Percentiles rank a stretch among this genome's conserved stretches.
These are phyloP conservation scores for Plumapathes pennacea DNA, from an alignment of 92 coral and sea anemone species.

Conservation along the genomic window DNA sequence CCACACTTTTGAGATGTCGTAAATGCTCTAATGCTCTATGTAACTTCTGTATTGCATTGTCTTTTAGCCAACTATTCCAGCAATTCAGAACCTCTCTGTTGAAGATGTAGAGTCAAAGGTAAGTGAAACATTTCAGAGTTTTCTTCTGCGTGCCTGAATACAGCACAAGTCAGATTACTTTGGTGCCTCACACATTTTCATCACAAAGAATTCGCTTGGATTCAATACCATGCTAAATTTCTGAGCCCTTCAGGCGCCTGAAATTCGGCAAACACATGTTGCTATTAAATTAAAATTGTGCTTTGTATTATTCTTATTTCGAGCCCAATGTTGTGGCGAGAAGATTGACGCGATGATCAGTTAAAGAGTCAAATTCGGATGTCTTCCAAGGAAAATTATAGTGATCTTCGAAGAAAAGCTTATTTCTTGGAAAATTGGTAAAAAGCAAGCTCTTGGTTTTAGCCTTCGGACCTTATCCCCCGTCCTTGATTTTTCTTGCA, in stretches of 20 bases:
- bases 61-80: slow-evolving; percentile 52
- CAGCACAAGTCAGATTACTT: not conserved
- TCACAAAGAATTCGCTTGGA: not conserved
- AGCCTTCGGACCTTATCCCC: not conserved
- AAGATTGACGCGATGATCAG: no score
- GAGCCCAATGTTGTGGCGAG: no score
- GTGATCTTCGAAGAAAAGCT: no score
- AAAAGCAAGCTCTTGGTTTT: not conserved
- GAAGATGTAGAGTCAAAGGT: slow-evolving; percentile 67
- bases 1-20: not conserved
- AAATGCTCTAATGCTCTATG: not conserved
- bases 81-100: slow-evolving; percentile 54
- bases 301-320: no score
- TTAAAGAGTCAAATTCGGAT: no score
- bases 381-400: no score
- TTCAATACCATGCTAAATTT: no score
- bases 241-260: not conserved
- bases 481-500: slow-evolving; percentile 5
- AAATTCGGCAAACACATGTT: not conserved
- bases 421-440: no score
- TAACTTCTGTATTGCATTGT: not conserved
- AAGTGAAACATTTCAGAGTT: not conserved
- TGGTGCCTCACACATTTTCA: not conserved
- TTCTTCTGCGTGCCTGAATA: not conserved
- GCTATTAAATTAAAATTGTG: not conserved